Percentiles rank a stretch among this genome's conserved stretches.
These are phyloP conservation scores for Gopherus evgoodei DNA, from an alignment of 2,113 vertebrate species.

Conservation along the genomic window DNA sequence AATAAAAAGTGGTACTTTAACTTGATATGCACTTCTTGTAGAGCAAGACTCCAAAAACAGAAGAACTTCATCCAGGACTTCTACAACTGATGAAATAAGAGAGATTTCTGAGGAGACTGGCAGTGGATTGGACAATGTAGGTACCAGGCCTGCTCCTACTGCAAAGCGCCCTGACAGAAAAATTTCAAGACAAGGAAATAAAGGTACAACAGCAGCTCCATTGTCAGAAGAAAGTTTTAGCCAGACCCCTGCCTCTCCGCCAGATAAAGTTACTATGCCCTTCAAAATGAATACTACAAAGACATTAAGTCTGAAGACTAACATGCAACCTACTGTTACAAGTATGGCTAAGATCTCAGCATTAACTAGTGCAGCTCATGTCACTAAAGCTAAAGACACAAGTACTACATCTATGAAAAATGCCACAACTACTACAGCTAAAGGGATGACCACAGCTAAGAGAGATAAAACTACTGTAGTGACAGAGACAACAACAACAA, in stretches of 20 bases:
- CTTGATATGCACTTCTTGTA: neutral
- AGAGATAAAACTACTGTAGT: neutral
- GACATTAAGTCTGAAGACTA: slow-evolving; percentile 16
- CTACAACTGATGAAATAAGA: neutral
- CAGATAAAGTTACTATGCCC: slow-evolving; percentile 1
- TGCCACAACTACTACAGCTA: neutral
- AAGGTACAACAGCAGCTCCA: neutral
- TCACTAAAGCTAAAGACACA: slow-evolving; percentile 24
- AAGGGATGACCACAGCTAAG: neutral
- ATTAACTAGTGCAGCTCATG: neutral
- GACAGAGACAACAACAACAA: neutral
- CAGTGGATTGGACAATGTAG: slow-evolving; percentile 39
- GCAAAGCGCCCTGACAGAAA: neutral
- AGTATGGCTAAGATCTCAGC: neutral
- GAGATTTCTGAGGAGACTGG: slow-evolving; percentile 43
- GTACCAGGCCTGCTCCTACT: slow-evolving; percentile 22
- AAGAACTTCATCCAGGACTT: slow-evolving; percentile 37
- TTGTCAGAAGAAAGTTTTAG: neutral
- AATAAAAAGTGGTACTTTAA: neutral
- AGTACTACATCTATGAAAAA: neutral
- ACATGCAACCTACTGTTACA: neutral
- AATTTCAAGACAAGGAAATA: neutral
- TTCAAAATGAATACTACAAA: slow-evolving; percentile 36
- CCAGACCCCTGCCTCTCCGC: neutral
- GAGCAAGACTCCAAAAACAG: slow-evolving; percentile 56